Evolutionary conservation across 2,797 vertebrate species (phyloP).

Genomic region (Onychomys torridus): DNA sequence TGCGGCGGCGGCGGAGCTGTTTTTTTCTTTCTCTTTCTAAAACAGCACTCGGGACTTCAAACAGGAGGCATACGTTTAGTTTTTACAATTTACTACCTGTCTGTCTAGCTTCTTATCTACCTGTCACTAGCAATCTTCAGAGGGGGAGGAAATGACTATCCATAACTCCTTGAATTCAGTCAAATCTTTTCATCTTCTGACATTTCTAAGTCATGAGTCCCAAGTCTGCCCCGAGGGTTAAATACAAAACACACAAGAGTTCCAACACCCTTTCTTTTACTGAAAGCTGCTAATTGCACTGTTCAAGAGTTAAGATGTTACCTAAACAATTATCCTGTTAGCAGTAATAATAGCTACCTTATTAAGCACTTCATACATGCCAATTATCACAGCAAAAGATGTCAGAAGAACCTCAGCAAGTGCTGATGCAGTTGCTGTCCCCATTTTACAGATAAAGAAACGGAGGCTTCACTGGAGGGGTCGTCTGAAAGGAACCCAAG

Average conservation of each 20-base stretch:
- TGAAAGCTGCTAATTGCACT: constrained; percentile 2
- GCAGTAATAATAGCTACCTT: neutral
- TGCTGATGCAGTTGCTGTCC: neutral
- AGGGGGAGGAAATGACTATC: constrained; percentile 2
- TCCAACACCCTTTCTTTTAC: constrained; percentile 7
- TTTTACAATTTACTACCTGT: constrained; percentile 44
- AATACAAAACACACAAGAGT: constrained; percentile 39
- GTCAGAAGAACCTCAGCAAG: neutral
- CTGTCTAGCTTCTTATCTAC: neutral
- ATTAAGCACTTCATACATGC: neutral
- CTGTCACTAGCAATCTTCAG: constrained; percentile 16
- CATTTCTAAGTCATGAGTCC: constrained; percentile 43
- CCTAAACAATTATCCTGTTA: constrained; percentile 38
- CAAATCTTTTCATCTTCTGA: constrained; percentile 67
- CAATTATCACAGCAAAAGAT: neutral
- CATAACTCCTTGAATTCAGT: constrained; percentile 14
- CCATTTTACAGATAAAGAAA: constrained; percentile 33
- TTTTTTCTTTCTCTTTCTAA: constrained; percentile 10
- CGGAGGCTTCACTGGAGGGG: neutral
- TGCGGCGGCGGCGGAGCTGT: neutral
- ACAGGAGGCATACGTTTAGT: neutral
- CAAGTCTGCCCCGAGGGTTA: constrained; percentile 9
- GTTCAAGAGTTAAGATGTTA: constrained; percentile 19
- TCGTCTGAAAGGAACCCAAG: neutral
- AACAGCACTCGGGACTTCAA: constrained; percentile 41